Base-by-base conservation (phyloP, 1,140 invertebrate genomes). In the Scaptomyza pallida region DNA sequence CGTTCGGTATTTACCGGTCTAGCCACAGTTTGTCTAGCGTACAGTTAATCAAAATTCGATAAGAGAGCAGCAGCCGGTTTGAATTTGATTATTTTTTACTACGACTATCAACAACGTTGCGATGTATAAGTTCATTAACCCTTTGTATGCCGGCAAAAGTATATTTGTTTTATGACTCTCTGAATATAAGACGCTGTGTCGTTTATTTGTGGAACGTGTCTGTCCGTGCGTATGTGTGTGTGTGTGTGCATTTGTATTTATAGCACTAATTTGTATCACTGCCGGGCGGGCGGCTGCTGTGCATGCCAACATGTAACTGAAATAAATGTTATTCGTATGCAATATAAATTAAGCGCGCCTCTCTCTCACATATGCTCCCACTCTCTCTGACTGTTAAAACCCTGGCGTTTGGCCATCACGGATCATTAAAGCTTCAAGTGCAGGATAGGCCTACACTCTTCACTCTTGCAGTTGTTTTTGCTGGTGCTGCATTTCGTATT, bases 321-420 rank as follows among this genome's bases (percentile, higher is more conserved):
- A 86, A 81, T 86, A 81, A 85, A 86, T 81, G 74, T 81, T 65
- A 86, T 86, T 81, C 77, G 77, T 75, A 61, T 75, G 81, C 73
- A 77, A 81, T 86, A 77, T 77, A 80, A 80, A 85, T 86, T 81
- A 74, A 65, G 54, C 73, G 81, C 72, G n/a, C n/a, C n/a, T n/a
- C n/a, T n/a, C 60, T 55, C 55, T 75, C 41, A 5, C n/a, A 8
- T 16, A 43, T 15, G 6, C 41, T 17, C 13, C 13, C 16, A 52
- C n/a, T 21, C 26, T 21, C 33, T 37, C 12, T n/a, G 12, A 12
- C 33, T 37, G 26, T 30, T 30, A 30, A 30, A 9, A n/a, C 23
- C 3, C 33, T 37, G 8, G 33, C 26, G 55, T 47, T 72, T 55
- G 19, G 63, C 64, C 61, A 57, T 64, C 72, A 68, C 59, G 72